Conservation (phyloP, 2,888 invertebrate species). For the Parelbella ahira region DNA sequence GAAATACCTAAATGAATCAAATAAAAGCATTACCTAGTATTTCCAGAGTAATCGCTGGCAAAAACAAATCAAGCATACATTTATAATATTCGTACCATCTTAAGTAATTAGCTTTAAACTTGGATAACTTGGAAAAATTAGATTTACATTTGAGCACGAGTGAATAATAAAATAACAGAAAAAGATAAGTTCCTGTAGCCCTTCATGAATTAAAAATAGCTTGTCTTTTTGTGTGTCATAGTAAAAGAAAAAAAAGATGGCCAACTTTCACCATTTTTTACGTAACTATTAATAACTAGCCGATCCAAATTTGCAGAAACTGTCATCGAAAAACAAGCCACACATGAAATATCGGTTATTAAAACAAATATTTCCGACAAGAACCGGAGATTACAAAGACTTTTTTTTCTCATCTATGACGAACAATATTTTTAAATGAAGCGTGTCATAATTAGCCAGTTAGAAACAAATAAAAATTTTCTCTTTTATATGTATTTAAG, state of each 20-base stretch:
- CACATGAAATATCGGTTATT: constrained; percentile 23
- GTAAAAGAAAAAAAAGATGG: not conserved
- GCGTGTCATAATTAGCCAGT: constrained; percentile 32
- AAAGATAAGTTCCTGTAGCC: too few relatives aligned
- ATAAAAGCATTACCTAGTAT: too few relatives aligned
- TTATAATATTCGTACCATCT: too few relatives aligned
- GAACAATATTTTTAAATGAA: constrained; percentile 38
- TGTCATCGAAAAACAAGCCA: constrained; percentile 31
- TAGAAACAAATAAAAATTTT: not conserved
- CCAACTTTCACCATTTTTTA: constrained; percentile 29
- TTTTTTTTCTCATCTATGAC: constrained; percentile 39
- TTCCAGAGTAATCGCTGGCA: too few relatives aligned
- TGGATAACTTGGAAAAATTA: too few relatives aligned
- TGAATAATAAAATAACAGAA: too few relatives aligned
- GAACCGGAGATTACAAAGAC: constrained; percentile 35
- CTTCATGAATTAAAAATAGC: too few relatives aligned
- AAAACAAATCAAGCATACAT: too few relatives aligned
- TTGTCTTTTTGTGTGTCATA: too few relatives aligned
- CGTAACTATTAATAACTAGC: constrained; percentile 4
- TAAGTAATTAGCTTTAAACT: too few relatives aligned
- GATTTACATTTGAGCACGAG: too few relatives aligned
- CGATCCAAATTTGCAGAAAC: constrained; percentile 26
- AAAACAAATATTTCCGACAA: constrained; percentile 21
- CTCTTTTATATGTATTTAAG: not conserved
- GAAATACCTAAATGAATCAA: too few relatives aligned